phyloP scores from a whole-genome alignment of 2,113 vertebrate species.

The Cheilinus undulatus region DNA sequence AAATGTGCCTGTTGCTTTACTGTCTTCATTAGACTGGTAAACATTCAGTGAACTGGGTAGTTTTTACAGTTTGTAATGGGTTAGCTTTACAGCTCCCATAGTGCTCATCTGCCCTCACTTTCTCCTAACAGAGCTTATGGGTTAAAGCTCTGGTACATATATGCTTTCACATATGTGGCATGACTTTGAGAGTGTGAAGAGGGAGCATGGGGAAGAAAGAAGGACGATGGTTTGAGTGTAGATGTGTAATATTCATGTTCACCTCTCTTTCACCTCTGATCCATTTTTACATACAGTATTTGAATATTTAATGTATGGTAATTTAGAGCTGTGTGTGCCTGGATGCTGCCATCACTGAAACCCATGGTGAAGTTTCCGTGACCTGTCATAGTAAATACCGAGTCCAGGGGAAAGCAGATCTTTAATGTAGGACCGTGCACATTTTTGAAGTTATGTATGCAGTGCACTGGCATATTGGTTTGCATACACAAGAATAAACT shows the following conservation, averaged over 20 bases:
- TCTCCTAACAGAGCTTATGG: background rate
- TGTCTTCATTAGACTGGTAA: background rate
- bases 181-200: background rate
- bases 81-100: background rate
- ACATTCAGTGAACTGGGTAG: background rate
- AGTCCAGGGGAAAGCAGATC: background rate
- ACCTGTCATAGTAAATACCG: background rate
- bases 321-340: background rate
- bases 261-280: conserved; percentile 21
- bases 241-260: conserved; percentile 31
- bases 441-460: background rate
- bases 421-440: too few relatives aligned
- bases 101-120: background rate
- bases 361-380: background rate
- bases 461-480: too few relatives aligned
- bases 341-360: background rate
- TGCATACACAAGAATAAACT: too few relatives aligned
- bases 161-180: background rate
- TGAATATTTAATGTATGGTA: conserved; percentile 11
- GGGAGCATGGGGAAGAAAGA: background rate
- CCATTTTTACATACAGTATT: background rate
- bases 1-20: background rate
- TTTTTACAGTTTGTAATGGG: background rate
- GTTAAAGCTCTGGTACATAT: background rate
- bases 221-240: background rate